phyloP scores from a whole-genome alignment of 2,888 invertebrate genomes.

The Drosophila mulleri region DNA sequence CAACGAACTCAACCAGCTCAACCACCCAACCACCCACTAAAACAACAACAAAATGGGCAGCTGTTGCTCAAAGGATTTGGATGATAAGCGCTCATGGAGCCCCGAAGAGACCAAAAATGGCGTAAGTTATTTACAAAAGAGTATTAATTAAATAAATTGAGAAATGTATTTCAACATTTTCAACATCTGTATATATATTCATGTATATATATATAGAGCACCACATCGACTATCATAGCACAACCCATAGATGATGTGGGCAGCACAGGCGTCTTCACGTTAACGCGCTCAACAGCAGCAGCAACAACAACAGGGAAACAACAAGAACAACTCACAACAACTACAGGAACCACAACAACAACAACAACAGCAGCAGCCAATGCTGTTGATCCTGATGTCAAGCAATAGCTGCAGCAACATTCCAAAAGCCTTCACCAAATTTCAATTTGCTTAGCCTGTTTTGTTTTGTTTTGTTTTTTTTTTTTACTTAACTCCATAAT shows the following conservation, averaged over 20 bases:
- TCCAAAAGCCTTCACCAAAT: constrained; percentile 1
- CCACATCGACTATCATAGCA: constrained; percentile 80
- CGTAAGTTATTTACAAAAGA: constrained; percentile 50
- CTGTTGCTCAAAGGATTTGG: constrained; percentile 80
- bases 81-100: constrained; percentile 81
- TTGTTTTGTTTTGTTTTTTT: constrained; percentile 11
- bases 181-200: neutral
- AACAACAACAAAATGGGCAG: constrained; percentile 69
- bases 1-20: neutral
- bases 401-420: constrained; percentile 30
- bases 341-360: constrained; percentile 25
- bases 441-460: constrained; percentile 1
- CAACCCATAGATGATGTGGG: constrained; percentile 75
- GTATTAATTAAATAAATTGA: neutral
- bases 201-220: constrained; percentile 63
- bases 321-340: constrained; percentile 43
- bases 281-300: constrained; percentile 56
- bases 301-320: constrained; percentile 46
- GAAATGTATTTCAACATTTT: neutral
- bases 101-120: constrained; percentile 80
- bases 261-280: constrained; percentile 73
- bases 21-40: neutral
- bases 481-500: constrained; percentile 9
- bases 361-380: constrained; percentile 33
- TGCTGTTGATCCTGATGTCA: constrained; percentile 19